A percentile compares a stretch with the other conserved stretches of the same genome.
Evolutionary conservation across 2,797 vertebrate genomes (phyloP).

Genomic region (Pelobates cultripes): DNA sequence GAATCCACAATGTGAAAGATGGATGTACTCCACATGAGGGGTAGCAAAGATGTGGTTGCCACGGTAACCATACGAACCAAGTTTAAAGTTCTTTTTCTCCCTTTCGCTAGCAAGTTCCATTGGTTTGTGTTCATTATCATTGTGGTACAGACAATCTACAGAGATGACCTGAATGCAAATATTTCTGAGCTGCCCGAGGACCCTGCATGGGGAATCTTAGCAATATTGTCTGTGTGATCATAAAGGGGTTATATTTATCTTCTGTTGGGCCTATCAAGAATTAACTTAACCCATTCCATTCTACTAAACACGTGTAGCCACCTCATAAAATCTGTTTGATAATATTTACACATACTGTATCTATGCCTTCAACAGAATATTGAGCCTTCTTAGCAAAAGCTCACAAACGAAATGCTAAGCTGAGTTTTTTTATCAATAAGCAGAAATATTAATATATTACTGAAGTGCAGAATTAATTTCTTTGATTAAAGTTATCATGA

Average conservation of each 20-base stretch:
- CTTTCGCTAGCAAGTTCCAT: conserved; percentile 13
- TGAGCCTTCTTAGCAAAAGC: too few relatives aligned
- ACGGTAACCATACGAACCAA: conserved; percentile 15
- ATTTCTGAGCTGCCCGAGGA: neutral
- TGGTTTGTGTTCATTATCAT: neutral
- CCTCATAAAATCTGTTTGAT: neutral
- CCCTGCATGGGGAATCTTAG: neutral
- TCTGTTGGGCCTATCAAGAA: neutral
- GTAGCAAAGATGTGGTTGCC: conserved; percentile 15
- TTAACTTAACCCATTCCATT: neutral
- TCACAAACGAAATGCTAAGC: too few relatives aligned
- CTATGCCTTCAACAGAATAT: too few relatives aligned
- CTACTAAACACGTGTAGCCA: neutral
- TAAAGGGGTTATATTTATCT: neutral
- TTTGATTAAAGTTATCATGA: neutral
- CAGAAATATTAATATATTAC: neutral
- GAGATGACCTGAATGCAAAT: conserved; percentile 11
- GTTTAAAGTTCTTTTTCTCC: conserved; percentile 12
- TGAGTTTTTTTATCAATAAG: too few relatives aligned
- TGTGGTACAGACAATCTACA: conserved; percentile 8
- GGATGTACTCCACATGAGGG: conserved; percentile 11
- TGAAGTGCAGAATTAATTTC: neutral
- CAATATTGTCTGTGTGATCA: neutral
- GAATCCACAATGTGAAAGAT: conserved; percentile 21
- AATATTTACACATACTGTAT: neutral